A percentile compares a stretch with the other conserved stretches of the same genome.
These are phyloP conservation scores for fruit fly (Drosophila melanogaster) DNA, from an alignment of 1,140 invertebrate genomes.

Conservation along the genomic window Release_6_plus_ISO1_MT NT_037436.4:18709501-18710000, in stretches of 20 bases:
- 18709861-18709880: slow-evolving; percentile 64
- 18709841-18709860: slow-evolving; percentile 24
- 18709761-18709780: slow-evolving; percentile 64
- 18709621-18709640: neutral
- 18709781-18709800: slow-evolving; percentile 74
- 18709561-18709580: neutral
- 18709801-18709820: slow-evolving; percentile 44
- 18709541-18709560: neutral
- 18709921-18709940: slow-evolving; percentile 21
- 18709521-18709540: neutral
- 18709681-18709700: slow-evolving; percentile 59
- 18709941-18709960: slow-evolving; percentile 64
- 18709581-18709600: neutral
- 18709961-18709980: slow-evolving; percentile 7
- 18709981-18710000: slow-evolving; percentile 17
- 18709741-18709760: slow-evolving; percentile 50
- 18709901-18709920: slow-evolving; percentile 3
- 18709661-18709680: slow-evolving; percentile 35
- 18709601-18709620: too few species aligned
- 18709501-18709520: too few species aligned
- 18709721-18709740: slow-evolving; percentile 17
- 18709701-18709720: slow-evolving; percentile 44
- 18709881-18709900: slow-evolving; percentile 29
- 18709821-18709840: slow-evolving; percentile 50
- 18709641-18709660: slow-evolving; percentile 30